Conservation (phyloP, 2,797 vertebrate genomes). For the Gephyroberyx darwinii region DNA sequence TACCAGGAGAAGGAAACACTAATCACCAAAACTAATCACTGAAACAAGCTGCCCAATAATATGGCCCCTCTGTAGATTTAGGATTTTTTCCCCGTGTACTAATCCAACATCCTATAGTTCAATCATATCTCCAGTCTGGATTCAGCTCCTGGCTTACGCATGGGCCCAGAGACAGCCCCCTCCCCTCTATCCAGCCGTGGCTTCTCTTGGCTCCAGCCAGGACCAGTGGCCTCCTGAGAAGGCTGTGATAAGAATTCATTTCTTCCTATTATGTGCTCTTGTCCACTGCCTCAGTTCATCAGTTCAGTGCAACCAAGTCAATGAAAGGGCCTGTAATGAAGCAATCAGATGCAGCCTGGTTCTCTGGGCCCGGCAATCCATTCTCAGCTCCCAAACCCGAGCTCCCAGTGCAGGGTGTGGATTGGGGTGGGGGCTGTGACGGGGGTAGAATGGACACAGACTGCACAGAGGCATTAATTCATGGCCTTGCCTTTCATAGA, state of each 20-base stretch:
- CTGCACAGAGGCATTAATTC: conserved; percentile 76
- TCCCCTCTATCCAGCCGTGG: conserved; percentile 59
- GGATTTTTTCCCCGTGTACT: conserved; percentile 60
- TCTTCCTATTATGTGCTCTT: conserved; percentile 91
- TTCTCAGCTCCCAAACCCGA: conserved; percentile 72
- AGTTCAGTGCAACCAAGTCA: conserved; percentile 87
- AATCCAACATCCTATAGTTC: conserved; percentile 67
- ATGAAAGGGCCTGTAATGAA: conserved; percentile 90
- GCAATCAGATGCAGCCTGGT: conserved; percentile 88
- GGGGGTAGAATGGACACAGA: conserved; percentile 59
- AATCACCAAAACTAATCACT: conserved; percentile 78
- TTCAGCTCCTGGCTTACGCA: conserved; percentile 56
- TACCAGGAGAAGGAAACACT: conserved; percentile 73
- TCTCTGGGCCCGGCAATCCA: conserved; percentile 77
- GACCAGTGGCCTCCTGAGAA: conserved; percentile 83
- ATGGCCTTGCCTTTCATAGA: conserved; percentile 77
- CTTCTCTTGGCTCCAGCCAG: conserved; percentile 74
- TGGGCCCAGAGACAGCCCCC: conserved; percentile 54
- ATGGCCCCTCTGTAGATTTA: conserved; percentile 64
- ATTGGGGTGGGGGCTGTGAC: conserved; percentile 47
- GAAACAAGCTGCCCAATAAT: conserved; percentile 73
- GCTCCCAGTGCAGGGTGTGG: conserved; percentile 66
- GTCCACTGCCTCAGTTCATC: conserved; percentile 94
- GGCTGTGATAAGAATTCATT: conserved; percentile 93
- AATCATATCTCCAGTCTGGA: conserved; percentile 60